Percentiles rank a stretch among this genome's conserved stretches.
Conservation (phyloP, 2,797 vertebrate genomes). For the Luscinia megarhynchos region DNA sequence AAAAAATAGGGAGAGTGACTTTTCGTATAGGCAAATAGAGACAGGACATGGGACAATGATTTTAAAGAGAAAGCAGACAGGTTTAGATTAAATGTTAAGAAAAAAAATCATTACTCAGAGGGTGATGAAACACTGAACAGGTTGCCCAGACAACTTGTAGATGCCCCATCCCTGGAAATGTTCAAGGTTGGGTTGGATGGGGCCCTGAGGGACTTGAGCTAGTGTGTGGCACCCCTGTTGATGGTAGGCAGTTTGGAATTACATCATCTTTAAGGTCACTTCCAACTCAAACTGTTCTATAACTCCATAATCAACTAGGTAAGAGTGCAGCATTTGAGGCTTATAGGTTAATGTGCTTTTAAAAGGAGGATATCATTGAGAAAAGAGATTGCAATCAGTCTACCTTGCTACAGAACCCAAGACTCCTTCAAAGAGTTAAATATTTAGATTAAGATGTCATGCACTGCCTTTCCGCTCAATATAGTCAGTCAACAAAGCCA, state of each 20-base stretch:
- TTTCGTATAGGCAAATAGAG: neutral
- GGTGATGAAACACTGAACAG: neutral
- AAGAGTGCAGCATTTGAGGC: neutral
- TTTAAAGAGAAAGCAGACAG: neutral
- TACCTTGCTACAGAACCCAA: neutral
- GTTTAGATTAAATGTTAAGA: neutral
- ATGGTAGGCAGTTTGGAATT: neutral
- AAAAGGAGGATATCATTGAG: neutral
- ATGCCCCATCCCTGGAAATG: neutral
- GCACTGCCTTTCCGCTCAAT: neutral
- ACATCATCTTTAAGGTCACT: neutral
- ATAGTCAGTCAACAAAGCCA: neutral
- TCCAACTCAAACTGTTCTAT: neutral
- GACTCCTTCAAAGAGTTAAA: neutral
- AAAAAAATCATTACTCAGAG: neutral
- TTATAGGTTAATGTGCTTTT: neutral
- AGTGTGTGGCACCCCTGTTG: neutral
- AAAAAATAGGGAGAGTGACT: neutral
- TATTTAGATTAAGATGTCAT: neutral
- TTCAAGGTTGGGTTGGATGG: neutral
- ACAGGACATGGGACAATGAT: neutral
- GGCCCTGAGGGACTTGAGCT: neutral
- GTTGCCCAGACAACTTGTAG: neutral
- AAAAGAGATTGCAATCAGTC: neutral
- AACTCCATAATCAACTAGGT: neutral